These are phyloP conservation scores for Atta cephalotes DNA, from an alignment of 1,140 invertebrate genomes.

Conservation along the genomic window DNA sequence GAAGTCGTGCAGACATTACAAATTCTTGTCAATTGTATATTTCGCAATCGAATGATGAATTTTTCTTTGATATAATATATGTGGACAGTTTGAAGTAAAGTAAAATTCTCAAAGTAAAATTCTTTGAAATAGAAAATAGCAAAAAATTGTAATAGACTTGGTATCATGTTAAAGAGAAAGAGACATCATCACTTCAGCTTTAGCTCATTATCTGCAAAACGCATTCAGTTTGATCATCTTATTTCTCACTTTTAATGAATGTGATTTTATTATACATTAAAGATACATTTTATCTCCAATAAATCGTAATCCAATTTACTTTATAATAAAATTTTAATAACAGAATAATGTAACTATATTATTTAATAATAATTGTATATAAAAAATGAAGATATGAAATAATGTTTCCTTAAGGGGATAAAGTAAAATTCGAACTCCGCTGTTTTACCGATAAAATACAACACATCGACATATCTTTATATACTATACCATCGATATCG, in stretches of 20 bases:
- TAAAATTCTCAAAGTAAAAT: constrained; percentile 38
- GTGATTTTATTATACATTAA: constrained; percentile 63
- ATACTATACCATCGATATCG: too few species aligned
- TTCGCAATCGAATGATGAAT: constrained; percentile 62
- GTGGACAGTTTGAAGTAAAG: constrained; percentile 31
- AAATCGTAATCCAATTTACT: not conserved
- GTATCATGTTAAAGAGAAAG: not conserved
- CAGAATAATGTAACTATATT: not conserved
- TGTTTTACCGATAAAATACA: too few species aligned
- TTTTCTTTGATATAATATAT: constrained; percentile 62
- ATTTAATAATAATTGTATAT: not conserved
- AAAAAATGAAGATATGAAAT: not conserved
- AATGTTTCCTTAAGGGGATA: not conserved
- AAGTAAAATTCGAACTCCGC: too few species aligned
- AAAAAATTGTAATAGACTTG: constrained; percentile 43
- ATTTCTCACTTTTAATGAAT: constrained; percentile 45
- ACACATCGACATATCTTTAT: too few species aligned
- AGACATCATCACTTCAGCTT: constrained; percentile 36
- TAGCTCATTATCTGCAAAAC: constrained; percentile 25
- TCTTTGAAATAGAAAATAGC: not conserved
- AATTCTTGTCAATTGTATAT: constrained; percentile 37
- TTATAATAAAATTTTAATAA: not conserved
- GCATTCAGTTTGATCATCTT: constrained; percentile 52
- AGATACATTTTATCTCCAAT: constrained; percentile 63
- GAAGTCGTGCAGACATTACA: constrained; percentile 32